Conservation (phyloP, 1,140 invertebrate genomes). For the Sitophilus oryzae region DNA sequence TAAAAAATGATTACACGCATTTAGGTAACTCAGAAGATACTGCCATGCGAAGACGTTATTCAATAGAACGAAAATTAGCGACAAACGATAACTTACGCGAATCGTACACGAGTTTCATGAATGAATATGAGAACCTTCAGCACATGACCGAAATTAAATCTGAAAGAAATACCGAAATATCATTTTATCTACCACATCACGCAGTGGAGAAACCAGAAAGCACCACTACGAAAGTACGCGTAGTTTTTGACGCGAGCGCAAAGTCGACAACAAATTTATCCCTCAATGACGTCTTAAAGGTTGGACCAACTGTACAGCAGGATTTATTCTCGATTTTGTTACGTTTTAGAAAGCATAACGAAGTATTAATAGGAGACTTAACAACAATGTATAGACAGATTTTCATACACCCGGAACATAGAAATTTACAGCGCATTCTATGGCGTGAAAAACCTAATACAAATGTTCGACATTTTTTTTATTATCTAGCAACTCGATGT, state of each 20-base stretch:
- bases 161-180: too few relatives aligned
- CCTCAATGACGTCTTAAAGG: conserved; percentile 33
- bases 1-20: conserved; percentile 8
- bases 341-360: conserved; percentile 41
- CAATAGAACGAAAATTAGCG: conserved; percentile 16
- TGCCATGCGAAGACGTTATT: conserved; percentile 21
- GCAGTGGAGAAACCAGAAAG: conserved; percentile 31
- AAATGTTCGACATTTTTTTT: conserved; percentile 26
- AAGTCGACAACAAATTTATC: conserved; percentile 30
- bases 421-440: conserved; percentile 25
- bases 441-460: conserved; percentile 29
- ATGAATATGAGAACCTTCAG: conserved; percentile 41
- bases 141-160: too few relatives aligned
- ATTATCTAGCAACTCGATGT: conserved; percentile 37
- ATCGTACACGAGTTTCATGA: conserved; percentile 37
- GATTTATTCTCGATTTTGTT: conserved; percentile 40
- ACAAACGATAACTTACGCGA: conserved; percentile 26
- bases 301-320: conserved; percentile 33
- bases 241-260: conserved; percentile 40
- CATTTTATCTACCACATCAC: conserved; percentile 44
- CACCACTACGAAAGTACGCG: conserved; percentile 36
- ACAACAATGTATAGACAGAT: conserved; percentile 44
- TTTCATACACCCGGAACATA: conserved; percentile 34
- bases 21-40: conserved; percentile 23
- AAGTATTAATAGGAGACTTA: conserved; percentile 44